Conservation (phyloP, 2,888 invertebrate genomes). For the Gnatocerus cornutus region DNA sequence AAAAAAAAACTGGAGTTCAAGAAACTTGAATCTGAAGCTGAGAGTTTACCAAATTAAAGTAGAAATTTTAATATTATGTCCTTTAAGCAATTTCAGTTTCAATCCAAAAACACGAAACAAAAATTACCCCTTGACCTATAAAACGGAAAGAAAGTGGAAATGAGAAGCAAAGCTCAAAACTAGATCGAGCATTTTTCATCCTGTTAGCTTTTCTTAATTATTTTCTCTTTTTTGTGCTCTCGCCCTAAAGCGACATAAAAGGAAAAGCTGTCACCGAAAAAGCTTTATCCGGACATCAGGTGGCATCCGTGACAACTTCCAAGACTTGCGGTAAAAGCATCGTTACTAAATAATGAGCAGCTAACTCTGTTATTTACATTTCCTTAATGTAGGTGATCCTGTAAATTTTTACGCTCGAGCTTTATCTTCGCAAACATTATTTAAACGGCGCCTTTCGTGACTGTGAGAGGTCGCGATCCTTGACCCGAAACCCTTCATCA, state of each 20-base stretch:
- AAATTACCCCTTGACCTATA: too few species aligned
- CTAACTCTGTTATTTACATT: conserved; percentile 66
- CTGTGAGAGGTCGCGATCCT: conserved; percentile 23
- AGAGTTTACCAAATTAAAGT: too few species aligned
- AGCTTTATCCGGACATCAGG: conserved; percentile 58
- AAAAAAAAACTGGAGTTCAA: too few species aligned
- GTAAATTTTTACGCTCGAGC: conserved; percentile 42
- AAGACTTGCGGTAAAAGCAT: conserved; percentile 67
- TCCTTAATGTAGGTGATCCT: conserved; percentile 61
- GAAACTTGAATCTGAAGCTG: too few species aligned
- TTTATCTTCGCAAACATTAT: conserved; percentile 41
- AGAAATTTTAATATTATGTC: too few species aligned
- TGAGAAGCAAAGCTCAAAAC: too few species aligned
- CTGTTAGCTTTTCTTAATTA: not conserved
- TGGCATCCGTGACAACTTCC: conserved; percentile 58
- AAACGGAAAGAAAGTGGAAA: too few species aligned
- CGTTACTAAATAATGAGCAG: conserved; percentile 68
- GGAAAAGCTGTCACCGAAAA: conserved; percentile 41
- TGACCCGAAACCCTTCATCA: conserved; percentile 24
- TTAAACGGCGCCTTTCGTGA: conserved; percentile 31
- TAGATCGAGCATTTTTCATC: too few species aligned
- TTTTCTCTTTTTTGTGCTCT: not conserved
- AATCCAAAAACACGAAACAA: too few species aligned
- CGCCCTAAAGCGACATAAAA: conserved; percentile 24
- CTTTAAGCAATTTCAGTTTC: too few species aligned